These are phyloP conservation scores for Wiebesia pumilae DNA, from an alignment of 1,140 invertebrate species.

Conservation along the genomic window DNA sequence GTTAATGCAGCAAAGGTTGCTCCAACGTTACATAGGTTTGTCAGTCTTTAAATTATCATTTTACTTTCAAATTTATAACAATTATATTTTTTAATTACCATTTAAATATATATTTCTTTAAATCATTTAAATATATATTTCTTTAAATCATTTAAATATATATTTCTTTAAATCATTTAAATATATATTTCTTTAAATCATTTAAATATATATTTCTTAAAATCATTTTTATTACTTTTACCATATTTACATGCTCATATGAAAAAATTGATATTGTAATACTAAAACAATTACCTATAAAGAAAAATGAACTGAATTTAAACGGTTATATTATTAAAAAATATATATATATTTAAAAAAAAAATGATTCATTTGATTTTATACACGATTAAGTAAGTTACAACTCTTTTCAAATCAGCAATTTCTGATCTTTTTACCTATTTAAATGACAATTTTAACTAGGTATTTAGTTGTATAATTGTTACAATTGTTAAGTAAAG, in stretches of 20 bases:
- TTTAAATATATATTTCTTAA: too few relatives aligned
- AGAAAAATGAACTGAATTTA: not conserved
- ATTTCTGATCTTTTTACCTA: too few relatives aligned
- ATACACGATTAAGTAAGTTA: not conserved
- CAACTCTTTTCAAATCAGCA: not conserved
- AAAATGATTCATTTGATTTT: not conserved
- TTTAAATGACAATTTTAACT: not conserved
- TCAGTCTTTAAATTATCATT: slow-evolving; percentile 25
- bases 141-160: too few relatives aligned
- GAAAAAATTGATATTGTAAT: not conserved
- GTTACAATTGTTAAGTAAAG: not conserved
- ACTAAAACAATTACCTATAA: not conserved
- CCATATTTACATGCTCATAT: too few relatives aligned
- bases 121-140: too few relatives aligned
- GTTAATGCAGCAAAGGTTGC: slow-evolving; percentile 10
- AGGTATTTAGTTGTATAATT: not conserved
- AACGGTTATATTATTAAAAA: not conserved
- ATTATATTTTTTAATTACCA: too few relatives aligned
- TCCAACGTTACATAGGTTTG: slow-evolving; percentile 15
- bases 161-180: too few relatives aligned
- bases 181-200: too few relatives aligned
- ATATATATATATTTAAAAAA: not conserved
- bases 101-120: too few relatives aligned
- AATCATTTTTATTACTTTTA: too few relatives aligned
- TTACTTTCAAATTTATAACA: slow-evolving; percentile 22